Evolutionary conservation across 2,888 invertebrate genomes (phyloP).

Genomic region (Papilio gigon): DNA sequence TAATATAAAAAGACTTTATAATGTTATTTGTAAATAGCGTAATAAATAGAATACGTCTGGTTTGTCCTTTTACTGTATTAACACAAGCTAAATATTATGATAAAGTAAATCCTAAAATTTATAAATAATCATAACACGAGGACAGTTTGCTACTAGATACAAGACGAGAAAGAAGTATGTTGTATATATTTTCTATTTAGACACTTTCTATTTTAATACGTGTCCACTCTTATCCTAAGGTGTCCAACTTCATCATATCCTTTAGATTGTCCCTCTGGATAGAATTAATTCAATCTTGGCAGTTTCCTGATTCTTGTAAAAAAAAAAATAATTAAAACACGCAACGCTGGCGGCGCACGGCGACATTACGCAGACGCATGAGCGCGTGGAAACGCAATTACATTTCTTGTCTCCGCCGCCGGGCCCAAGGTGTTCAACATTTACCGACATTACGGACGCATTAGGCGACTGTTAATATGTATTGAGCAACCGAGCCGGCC

Average conservation of each 20-base stretch:
- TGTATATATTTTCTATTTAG: too few relatives aligned
- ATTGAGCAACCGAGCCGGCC: constrained; percentile 39
- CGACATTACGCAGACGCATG: constrained; percentile 30
- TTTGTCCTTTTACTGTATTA: too few relatives aligned
- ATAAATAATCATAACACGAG: too few relatives aligned
- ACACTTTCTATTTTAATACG: too few relatives aligned
- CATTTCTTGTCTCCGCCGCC: constrained; percentile 49
- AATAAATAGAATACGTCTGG: not conserved
- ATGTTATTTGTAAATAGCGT: not conserved
- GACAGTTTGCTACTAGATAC: too few relatives aligned
- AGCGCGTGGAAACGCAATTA: constrained; percentile 47
- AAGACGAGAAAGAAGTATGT: too few relatives aligned
- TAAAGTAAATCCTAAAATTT: too few relatives aligned
- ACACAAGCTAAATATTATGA: too few relatives aligned
- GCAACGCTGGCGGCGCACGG: not conserved
- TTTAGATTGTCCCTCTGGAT: not conserved
- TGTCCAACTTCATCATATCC: not conserved
- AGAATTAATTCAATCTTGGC: not conserved
- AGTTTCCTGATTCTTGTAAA: not conserved
- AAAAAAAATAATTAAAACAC: constrained; percentile 13
- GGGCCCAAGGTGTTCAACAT: constrained; percentile 61
- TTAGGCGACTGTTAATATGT: constrained; percentile 51
- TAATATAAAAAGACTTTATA: constrained; percentile 1
- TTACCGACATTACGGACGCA: constrained; percentile 57
- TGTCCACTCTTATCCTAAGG: not conserved